A percentile compares a stretch with the other conserved stretches of the same genome.
Conservation (phyloP, 2,113 vertebrate species). For the Todiramphus saurophagus region DNA sequence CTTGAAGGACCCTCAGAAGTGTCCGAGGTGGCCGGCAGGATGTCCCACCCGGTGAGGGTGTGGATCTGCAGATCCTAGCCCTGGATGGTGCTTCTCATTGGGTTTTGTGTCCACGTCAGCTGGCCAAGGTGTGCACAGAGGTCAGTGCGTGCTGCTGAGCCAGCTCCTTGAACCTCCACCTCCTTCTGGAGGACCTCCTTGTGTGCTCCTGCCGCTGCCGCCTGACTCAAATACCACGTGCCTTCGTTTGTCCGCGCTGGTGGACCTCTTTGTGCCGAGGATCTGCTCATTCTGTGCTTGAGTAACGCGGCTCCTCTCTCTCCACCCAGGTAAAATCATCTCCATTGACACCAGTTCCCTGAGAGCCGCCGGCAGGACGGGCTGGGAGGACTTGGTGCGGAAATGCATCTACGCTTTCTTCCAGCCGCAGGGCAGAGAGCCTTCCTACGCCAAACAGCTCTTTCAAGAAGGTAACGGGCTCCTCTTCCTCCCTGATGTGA, state of each 20-base stretch:
- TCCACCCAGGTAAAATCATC: slow-evolving; percentile 91
- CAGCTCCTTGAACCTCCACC: not conserved
- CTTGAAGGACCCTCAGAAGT: not conserved
- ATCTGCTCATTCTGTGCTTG: not conserved
- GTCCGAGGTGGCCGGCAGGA: not conserved
- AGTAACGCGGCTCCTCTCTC: not conserved
- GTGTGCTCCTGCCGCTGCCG: not conserved
- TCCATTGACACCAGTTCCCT: slow-evolving; percentile 95
- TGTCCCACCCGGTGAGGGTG: not conserved
- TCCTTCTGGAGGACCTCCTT: not conserved
- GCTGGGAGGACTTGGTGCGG: slow-evolving; percentile 96
- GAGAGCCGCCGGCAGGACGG: slow-evolving; percentile 88
- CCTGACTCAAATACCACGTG: accelerated
- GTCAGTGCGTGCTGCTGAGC: not conserved
- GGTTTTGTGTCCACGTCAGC: accelerated
- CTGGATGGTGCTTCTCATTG: not conserved
- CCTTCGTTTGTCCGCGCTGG: not conserved
- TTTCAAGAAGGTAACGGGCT: slow-evolving; percentile 89
- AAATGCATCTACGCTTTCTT: slow-evolving; percentile 98
- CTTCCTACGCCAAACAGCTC: slow-evolving; percentile 93
- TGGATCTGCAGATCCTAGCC: not conserved
- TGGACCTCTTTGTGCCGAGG: not conserved
- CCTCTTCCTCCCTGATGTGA: not conserved
- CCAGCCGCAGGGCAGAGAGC: slow-evolving; percentile 93
- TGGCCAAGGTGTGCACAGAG: not conserved